Conservation (phyloP, 2,113 vertebrate species). For the Ancistrus triradiatus region DNA sequence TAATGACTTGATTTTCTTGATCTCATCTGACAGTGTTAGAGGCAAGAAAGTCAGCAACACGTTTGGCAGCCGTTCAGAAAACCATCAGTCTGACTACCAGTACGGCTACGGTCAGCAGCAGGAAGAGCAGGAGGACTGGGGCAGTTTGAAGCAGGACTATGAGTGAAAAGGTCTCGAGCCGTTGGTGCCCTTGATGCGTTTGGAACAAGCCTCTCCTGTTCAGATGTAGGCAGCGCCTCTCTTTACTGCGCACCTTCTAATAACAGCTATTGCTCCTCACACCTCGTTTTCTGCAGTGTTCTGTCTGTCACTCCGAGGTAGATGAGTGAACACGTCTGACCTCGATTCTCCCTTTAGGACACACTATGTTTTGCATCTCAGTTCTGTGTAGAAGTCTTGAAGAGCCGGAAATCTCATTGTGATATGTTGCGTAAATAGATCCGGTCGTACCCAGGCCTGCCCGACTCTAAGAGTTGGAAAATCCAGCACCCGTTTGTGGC, state of each 20-base stretch:
- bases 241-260: slow-evolving; percentile 22
- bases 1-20: not conserved
- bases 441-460: slow-evolving; percentile 35
- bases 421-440: not conserved
- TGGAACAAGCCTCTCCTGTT: slow-evolving; percentile 4
- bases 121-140: slow-evolving; percentile 36
- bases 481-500: too few relatives aligned
- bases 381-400: slow-evolving; percentile 5
- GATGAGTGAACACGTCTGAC: slow-evolving; percentile 27
- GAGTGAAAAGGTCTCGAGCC: slow-evolving; percentile 48
- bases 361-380: not conserved
- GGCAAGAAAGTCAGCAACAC: slow-evolving; percentile 54
- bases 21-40: slow-evolving; percentile 37
- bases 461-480: slow-evolving; percentile 35
- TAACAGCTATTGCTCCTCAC: slow-evolving; percentile 31
- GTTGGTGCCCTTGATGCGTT: not conserved
- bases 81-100: slow-evolving; percentile 36
- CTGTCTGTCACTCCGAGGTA: slow-evolving; percentile 12
- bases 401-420: not conserved
- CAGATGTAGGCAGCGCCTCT: too few relatives aligned
- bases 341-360: not conserved
- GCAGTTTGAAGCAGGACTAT: slow-evolving; percentile 50
- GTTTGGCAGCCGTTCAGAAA: slow-evolving; percentile 34
- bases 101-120: slow-evolving; percentile 43
- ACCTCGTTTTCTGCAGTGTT: slow-evolving; percentile 25